Base-by-base conservation (phyloP, 2,113 vertebrate genomes). In the Xiphophorus hellerii region DNA sequence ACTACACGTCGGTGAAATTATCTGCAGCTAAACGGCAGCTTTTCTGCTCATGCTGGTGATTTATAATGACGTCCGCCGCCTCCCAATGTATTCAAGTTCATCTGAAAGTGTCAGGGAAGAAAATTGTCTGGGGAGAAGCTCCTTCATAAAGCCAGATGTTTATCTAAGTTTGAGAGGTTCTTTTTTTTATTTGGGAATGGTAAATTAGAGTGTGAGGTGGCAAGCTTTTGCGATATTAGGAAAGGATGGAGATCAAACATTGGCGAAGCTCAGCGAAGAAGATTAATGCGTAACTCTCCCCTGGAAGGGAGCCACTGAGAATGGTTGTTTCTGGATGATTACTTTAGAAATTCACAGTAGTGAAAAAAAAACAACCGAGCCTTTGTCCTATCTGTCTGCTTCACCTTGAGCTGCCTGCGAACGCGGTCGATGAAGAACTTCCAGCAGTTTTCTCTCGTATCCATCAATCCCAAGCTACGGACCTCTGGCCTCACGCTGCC, bases 371-470 rank as follows among this genome's bases (percentile, higher is more conserved):
- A 20, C 48, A 20, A 54, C 17, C 25, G 8, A 58, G 22, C 22
- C 13, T 66, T 11, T 64, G 66, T 76, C 22, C 61, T 72, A 25
- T 75, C 28, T 44, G 37, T 66, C 20, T 48, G 10, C 1, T 86
- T 90, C 92, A 98, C 98, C 97, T 99, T 99, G 74, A 99, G 95
- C 69, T 95, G 96, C 27, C 93, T 89, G 31, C 92, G 94, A 81
- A 98, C 95, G 0, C 95, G 93, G 62, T 97, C 96, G 68, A 97
- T 96, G 86, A 99, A 99, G 93, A 98, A 98, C 82, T 94, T 97
- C 98, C 98, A 99, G 92, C 97, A 99, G 69, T 94, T 96, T 48
- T 99, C 97, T 80, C 94, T 94, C 58, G 93, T 96, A 82, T 97
- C 97, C 84, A 96, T 31, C 72, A 97, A 83, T 39, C 97, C 98